Percentiles rank a stretch among this genome's conserved stretches.
phyloP scores from a whole-genome alignment of 1,140 invertebrate genomes.

The Oncopeltus fasciatus region DNA sequence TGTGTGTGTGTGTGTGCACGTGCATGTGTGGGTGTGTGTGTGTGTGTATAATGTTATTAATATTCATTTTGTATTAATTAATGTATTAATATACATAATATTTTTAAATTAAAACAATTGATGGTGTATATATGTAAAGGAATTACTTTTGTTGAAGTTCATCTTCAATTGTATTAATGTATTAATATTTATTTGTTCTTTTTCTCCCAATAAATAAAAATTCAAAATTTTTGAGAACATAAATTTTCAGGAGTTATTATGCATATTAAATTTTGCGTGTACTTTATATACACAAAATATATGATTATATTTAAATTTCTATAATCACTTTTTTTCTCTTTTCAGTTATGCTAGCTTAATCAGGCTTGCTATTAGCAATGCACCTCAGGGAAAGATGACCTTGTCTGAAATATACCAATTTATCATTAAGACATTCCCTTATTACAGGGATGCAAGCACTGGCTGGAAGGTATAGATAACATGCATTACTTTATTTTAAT shows the following conservation, averaged over 20 bases:
- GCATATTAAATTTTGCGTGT: background rate
- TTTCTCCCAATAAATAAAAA: background rate
- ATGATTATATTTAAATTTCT: background rate
- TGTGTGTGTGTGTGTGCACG: no score
- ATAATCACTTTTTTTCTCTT: slow-evolving; percentile 13
- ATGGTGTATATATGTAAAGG: no score
- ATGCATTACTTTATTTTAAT: no score
- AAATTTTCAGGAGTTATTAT: background rate
- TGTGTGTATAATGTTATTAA: no score
- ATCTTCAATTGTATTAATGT: no score
- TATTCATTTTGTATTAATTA: no score
- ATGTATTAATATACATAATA: no score
- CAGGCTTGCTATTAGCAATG: slow-evolving; percentile 54
- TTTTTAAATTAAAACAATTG: no score
- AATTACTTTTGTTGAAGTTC: no score
- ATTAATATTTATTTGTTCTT: background rate
- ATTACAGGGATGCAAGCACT: slow-evolving; percentile 51
- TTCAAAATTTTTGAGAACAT: background rate
- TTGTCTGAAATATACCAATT: slow-evolving; percentile 60
- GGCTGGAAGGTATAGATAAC: slow-evolving; percentile 51
- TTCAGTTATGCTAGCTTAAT: slow-evolving; percentile 56
- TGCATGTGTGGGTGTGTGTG: no score
- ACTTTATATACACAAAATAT: background rate
- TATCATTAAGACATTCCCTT: slow-evolving; percentile 59
- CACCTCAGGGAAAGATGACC: slow-evolving; percentile 54